Evolutionary conservation across 2,113 vertebrate genomes (phyloP).

Genomic region (Pteropus alecto): DNA sequence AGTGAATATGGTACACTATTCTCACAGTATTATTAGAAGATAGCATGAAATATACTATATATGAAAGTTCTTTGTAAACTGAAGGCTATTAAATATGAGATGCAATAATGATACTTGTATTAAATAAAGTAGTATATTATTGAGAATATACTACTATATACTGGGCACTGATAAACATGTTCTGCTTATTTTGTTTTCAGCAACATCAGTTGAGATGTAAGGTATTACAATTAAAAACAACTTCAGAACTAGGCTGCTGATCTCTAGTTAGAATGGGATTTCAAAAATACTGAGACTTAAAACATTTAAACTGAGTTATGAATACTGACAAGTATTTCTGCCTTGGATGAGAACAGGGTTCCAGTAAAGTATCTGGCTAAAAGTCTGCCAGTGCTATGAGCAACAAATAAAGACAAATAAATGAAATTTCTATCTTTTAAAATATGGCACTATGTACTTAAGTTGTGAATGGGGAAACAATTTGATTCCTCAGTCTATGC

Average conservation of each 20-base stretch:
- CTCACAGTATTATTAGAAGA: not conserved
- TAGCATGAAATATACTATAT: not conserved
- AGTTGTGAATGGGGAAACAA: constrained; percentile 13
- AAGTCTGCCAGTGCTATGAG: not conserved
- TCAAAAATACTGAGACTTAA: not conserved
- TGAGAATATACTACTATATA: constrained; percentile 23
- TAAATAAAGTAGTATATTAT: not conserved
- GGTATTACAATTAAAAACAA: constrained; percentile 21
- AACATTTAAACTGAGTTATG: not conserved
- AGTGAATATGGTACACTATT: not conserved
- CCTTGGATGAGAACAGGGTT: not conserved
- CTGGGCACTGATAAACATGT: not conserved
- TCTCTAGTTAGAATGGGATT: not conserved
- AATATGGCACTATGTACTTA: not conserved
- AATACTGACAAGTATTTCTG: constrained; percentile 27
- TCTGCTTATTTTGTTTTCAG: constrained; percentile 14
- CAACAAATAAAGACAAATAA: constrained; percentile 22
- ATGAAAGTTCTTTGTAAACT: constrained; percentile 22
- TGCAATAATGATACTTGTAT: not conserved
- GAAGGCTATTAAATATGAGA: not conserved
- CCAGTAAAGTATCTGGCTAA: constrained; percentile 26
- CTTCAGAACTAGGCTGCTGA: not conserved
- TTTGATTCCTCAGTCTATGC: not conserved
- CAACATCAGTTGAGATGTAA: constrained; percentile 13
- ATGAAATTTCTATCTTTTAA: not conserved